These are phyloP conservation scores for Acanthochromis polyacanthus DNA, from an alignment of 2,113 vertebrate genomes.

Conservation along the genomic window DNA sequence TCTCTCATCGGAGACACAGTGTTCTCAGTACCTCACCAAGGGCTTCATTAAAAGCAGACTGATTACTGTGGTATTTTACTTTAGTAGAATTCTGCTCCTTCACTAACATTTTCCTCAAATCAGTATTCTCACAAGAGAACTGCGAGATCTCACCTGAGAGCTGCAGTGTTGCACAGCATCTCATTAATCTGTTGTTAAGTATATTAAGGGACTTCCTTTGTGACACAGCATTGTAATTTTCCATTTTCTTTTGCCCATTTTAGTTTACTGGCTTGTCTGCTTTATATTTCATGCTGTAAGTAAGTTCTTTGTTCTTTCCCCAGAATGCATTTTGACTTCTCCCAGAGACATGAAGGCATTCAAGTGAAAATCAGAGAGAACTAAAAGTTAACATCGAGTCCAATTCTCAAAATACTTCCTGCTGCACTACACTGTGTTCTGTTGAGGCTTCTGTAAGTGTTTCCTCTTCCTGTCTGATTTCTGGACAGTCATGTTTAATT, in stretches of 20 bases:
- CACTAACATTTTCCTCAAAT: constrained; percentile 31
- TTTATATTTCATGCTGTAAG: constrained; percentile 6
- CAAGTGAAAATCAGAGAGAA: not conserved
- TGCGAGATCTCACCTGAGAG: constrained; percentile 18
- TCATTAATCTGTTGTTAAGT: constrained; percentile 35
- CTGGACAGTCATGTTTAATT: too few relatives aligned
- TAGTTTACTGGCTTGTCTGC: not conserved
- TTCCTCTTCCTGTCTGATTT: too few relatives aligned
- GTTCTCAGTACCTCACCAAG: constrained; percentile 19
- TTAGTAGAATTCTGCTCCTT: constrained; percentile 24
- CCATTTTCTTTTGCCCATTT: not conserved
- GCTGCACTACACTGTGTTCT: not conserved
- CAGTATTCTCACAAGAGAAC: constrained; percentile 19
- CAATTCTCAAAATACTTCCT: not conserved
- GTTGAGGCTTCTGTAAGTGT: not conserved
- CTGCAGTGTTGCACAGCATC: constrained; percentile 2
- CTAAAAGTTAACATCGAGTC: not conserved
- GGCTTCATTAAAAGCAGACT: constrained; percentile 54
- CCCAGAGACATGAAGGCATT: not conserved
- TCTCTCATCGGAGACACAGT: not conserved
- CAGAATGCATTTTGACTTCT: constrained; percentile 3
- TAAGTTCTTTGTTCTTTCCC: not conserved
- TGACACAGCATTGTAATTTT: not conserved
- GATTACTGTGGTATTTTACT: constrained; percentile 41
- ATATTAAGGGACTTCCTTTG: constrained; percentile 11